Evolutionary conservation across 1,140 invertebrate genomes (phyloP).

Genomic region (Bombus polaris): DNA sequence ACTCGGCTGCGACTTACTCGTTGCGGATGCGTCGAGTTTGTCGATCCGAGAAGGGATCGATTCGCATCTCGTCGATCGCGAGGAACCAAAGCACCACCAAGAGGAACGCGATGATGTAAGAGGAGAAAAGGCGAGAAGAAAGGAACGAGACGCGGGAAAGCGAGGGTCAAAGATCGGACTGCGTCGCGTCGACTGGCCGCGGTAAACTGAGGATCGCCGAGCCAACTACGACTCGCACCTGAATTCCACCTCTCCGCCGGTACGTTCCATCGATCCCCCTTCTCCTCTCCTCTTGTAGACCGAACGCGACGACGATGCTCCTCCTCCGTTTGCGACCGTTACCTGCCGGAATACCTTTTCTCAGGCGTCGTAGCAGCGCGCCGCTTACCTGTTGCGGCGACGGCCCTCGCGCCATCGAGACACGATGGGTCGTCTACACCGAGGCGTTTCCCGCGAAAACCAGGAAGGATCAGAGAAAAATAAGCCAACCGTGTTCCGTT

Average conservation of each 20-base stretch:
- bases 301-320: background rate
- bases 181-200: slow-evolving; percentile 11
- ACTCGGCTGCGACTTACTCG: background rate
- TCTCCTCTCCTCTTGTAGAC: background rate
- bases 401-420: background rate
- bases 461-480: background rate
- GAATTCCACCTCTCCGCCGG: slow-evolving; percentile 42
- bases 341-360: background rate
- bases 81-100: rapidly evolving
- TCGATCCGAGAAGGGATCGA: no score
- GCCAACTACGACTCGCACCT: slow-evolving; percentile 7
- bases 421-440: background rate
- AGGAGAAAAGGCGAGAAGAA: background rate
- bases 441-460: background rate
- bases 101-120: background rate
- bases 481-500: no score
- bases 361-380: no score
- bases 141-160: background rate
- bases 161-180: background rate
- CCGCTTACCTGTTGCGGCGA: background rate
- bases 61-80: slow-evolving; percentile 16
- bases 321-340: background rate
- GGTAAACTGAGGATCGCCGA: slow-evolving; percentile 11
- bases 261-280: background rate
- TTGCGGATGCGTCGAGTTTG: background rate